Base-by-base conservation (phyloP, 30 jellyfish, hydroid and myxozoan genomes). In the Catostylus mosaicus region DNA sequence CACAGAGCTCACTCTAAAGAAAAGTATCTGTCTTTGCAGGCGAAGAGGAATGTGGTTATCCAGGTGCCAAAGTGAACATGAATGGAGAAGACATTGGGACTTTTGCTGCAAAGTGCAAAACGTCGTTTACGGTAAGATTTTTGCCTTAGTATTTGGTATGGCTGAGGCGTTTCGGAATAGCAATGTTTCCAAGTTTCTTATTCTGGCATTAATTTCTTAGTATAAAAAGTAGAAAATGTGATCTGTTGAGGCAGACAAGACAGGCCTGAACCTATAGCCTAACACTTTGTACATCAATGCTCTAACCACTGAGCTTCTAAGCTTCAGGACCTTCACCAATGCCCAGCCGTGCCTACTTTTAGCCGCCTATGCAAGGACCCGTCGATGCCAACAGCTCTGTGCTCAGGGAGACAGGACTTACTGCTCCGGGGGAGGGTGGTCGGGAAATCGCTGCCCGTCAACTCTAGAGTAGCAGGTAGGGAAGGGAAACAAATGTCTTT, bases 31-130 rank as follows among this genome's bases (percentile, higher is more conserved):
- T 40, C 54, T 7, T 40, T 40, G 3, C 29, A 52, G 67, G 67
- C 29, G 67, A 52, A 52, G 19, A 52, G 30, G 67, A 52, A 52
- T 52, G 67, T 52, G 67, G 67, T 52, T 52, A 52, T 20, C 30
- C 26, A 20, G 29, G 67, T 52, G 67, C 29, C 19, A 52, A 52
- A 52, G 19, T 20, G 29, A 16, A 20, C 67, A 52, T 52, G 67
- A 52, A 52, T 20, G 67, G 67, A 20, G 29, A 10, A 20, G 67
- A 52, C 19, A 10, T 52, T n/a, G 29, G 67, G 7, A n/a, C 67
- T 3, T 52, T 52, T 52, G 67, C 67, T 10, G 24, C 67, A 10
- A 10, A 52, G 29, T 52, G 67, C 30, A n/a, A 52, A 52, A 7
- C 67, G 3, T 10, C 67, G 19, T 52, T 7, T n/a, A 52, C 3